Base-by-base conservation (phyloP, 2,797 vertebrate genomes). In the Sternotherus odoratus region DNA sequence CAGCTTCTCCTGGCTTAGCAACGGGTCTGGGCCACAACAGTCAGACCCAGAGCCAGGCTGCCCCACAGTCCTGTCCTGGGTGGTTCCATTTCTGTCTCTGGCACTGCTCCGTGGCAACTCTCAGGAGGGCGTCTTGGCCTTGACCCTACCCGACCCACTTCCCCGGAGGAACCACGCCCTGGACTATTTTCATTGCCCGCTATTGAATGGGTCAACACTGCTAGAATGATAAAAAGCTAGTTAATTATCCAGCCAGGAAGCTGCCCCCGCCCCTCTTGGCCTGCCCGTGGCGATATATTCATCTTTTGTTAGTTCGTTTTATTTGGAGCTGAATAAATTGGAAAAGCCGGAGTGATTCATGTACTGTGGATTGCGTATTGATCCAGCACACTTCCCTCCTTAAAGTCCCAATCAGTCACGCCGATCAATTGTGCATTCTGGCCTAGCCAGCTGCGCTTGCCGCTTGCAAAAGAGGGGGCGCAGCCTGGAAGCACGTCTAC, bases 251-350 rank as follows among this genome's bases (percentile, higher is more conserved):
- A 54, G 66, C 92, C 77, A 19, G 91, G 94, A 89, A 92, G 39
- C 87, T 95, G 95, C 94, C 88, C 93, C 78, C 85, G 85, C 48
- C 51, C 30, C 4, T 21, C 81, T 75, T 72, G 8, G 69, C 86
- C 81, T 91, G 94, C 96, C 94, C 69, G 26, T 51, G 87, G 95
- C 95, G 94, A 26, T 56, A 91, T 91, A 86, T 97, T 97, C 93
- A 89, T 97, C 96, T 96, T 97, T 93, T 94, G 90, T 97, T 96
- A 82, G 1, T 96, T 95, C 92, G 10, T 92, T 97, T 94, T 94
- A 95, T 97, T 92, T 87, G 95, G 94, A 96, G 90, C 86, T 78
- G 95, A 97, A 96, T 96, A 96, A 97, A 97, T 96, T 30, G 96
- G 97, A 92, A 87, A 56, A 95, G 94, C 96, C 28, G 86, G 43